These are phyloP conservation scores for Alsophila aescularia DNA, from an alignment of 2,888 invertebrate species.

Conservation along the genomic window DNA sequence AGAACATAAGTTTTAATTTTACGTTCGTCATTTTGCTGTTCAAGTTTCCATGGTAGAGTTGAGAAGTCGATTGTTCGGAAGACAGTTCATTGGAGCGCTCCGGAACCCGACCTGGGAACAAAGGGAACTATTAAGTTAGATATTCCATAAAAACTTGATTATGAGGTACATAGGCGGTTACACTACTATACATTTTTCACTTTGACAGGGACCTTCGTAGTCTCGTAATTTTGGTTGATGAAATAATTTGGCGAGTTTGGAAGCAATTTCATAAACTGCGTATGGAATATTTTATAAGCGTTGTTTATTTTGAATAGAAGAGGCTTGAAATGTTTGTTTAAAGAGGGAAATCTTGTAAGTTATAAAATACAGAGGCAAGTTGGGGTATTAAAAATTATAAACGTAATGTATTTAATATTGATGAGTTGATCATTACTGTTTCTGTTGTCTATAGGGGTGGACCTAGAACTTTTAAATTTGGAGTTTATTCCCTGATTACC, in stretches of 20 bases:
- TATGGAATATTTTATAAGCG: neutral
- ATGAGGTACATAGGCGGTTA: neutral
- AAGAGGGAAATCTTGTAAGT: neutral
- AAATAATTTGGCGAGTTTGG: neutral
- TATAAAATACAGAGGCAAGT: neutral
- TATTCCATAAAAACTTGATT: conserved; percentile 23
- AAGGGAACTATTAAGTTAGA: conserved; percentile 45
- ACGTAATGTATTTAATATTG: too few species aligned
- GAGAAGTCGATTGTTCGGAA: conserved; percentile 30
- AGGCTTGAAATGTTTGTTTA: neutral
- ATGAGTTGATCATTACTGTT: too few species aligned
- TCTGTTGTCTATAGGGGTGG: too few species aligned
- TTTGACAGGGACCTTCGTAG: neutral
- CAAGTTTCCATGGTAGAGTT: conserved; percentile 53
- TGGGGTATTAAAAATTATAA: neutral
- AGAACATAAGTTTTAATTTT: conserved; percentile 79
- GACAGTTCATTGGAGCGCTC: conserved; percentile 40
- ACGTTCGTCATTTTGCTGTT: conserved; percentile 73
- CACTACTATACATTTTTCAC: neutral
- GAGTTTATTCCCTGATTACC: too few species aligned
- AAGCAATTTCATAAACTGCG: conserved; percentile 1
- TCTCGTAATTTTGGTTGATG: neutral
- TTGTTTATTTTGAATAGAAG: conserved; percentile 4
- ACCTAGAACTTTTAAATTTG: too few species aligned
- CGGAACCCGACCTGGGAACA: conserved; percentile 51